These are phyloP conservation scores for Polylopha cassiicola DNA, from an alignment of 2,888 invertebrate species.

Conservation along the genomic window DNA sequence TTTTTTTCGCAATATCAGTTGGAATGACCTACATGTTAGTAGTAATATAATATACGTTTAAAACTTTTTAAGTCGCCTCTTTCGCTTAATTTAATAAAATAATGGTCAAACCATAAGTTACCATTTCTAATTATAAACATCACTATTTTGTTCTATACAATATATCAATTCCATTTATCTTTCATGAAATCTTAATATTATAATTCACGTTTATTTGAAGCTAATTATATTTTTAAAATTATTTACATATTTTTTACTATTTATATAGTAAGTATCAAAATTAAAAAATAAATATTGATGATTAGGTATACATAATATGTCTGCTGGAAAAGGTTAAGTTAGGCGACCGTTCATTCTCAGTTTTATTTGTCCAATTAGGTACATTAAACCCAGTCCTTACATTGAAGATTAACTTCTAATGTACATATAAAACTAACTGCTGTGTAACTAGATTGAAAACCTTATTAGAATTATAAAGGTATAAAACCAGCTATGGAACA, in stretches of 20 bases:
- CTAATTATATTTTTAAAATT: slow-evolving; percentile 9
- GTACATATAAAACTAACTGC: no score
- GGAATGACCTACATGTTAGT: slow-evolving; percentile 2
- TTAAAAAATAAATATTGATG: no score
- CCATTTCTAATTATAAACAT: slow-evolving; percentile 29
- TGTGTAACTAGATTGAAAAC: no score
- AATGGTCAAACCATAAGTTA: slow-evolving; percentile 12
- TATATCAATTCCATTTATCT: slow-evolving; percentile 45
- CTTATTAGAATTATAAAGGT: no score
- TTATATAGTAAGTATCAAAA: no score
- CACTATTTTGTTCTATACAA: slow-evolving; percentile 36
- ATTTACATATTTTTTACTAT: slow-evolving; percentile 16
- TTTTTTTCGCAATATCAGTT: neutral
- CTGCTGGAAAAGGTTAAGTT: no score
- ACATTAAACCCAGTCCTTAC: no score
- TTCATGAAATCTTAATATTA: slow-evolving; percentile 29
- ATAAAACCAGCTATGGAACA: no score
- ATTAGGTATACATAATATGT: no score
- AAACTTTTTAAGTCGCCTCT: slow-evolving; percentile 8
- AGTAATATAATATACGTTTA: slow-evolving; percentile 2
- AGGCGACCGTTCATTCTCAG: no score
- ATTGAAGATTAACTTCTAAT: no score
- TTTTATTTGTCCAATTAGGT: no score
- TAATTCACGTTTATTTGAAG: slow-evolving; percentile 17
- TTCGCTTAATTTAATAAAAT: slow-evolving; percentile 6